phyloP scores from a whole-genome alignment of 2,888 invertebrate genomes.

The Dorcus parallelipipedus region DNA sequence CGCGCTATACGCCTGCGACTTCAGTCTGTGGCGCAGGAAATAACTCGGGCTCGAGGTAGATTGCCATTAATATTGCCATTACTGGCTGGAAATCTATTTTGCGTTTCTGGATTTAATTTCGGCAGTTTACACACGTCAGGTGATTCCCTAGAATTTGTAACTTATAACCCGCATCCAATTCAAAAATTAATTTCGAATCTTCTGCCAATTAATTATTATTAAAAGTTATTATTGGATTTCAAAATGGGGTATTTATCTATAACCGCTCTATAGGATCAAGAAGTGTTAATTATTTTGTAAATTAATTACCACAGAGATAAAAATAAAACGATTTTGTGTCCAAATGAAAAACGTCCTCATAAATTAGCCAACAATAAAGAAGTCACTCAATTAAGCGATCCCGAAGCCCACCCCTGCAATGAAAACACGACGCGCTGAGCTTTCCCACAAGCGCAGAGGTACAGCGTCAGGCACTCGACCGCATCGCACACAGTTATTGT shows the following conservation, averaged over 20 bases:
- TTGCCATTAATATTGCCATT: slow-evolving; percentile 46
- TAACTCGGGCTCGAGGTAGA: slow-evolving; percentile 47
- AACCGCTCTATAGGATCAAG: no score
- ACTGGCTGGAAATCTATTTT: slow-evolving; percentile 39
- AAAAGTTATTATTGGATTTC: no score
- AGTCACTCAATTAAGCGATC: slow-evolving; percentile 1
- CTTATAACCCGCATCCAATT: no score
- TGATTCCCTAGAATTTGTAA: no score
- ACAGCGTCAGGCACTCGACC: background rate
- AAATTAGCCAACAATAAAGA: slow-evolving; percentile 1
- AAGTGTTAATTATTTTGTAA: no score
- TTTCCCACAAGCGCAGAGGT: background rate
- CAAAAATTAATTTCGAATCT: no score
- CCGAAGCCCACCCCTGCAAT: background rate
- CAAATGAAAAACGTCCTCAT: background rate
- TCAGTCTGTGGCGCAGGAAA: slow-evolving; percentile 38
- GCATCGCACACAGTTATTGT: slow-evolving; percentile 4
- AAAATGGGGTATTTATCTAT: no score
- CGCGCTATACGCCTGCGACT: slow-evolving; percentile 26
- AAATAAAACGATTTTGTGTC: background rate
- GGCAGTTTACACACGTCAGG: background rate
- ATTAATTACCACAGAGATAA: no score
- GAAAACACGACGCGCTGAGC: background rate
- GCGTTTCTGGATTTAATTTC: slow-evolving; percentile 29
- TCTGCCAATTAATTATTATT: no score